These are phyloP conservation scores for Zaprionus camerounensis DNA, from an alignment of 1,140 invertebrate species.

Conservation along the genomic window DNA sequence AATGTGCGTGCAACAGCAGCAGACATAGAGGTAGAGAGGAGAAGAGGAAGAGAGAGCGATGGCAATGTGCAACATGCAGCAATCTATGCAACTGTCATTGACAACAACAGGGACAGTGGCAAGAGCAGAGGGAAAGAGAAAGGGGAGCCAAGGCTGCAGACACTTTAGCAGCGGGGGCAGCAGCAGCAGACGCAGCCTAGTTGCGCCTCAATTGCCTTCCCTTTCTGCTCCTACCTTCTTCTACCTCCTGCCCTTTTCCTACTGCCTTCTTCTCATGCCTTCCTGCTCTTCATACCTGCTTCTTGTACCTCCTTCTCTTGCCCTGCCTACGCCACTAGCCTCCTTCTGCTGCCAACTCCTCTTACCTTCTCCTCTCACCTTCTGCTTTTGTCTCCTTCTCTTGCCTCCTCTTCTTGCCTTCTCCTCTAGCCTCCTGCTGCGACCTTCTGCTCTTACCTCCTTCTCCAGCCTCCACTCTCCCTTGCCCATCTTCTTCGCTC, in stretches of 20 bases:
- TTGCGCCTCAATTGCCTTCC: neutral
- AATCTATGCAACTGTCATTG: conserved; percentile 53
- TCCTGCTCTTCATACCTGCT: neutral
- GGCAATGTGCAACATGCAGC: conserved; percentile 31
- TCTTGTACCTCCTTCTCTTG: conserved; percentile 1
- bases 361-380: too few species aligned
- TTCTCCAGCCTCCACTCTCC: neutral
- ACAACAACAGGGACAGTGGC: conserved; percentile 2
- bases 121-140: neutral
- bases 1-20: conserved; percentile 65
- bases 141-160: too few species aligned
- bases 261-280: neutral
- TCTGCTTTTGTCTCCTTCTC: too few species aligned
- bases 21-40: neutral
- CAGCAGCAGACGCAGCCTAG: neutral
- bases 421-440: neutral
- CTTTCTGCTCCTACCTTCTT: neutral
- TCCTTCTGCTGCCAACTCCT: neutral
- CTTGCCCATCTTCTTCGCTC: neutral
- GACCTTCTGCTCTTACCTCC: neutral
- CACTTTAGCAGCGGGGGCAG: too few species aligned
- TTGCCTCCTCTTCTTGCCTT: neutral
- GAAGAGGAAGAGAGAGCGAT: neutral
- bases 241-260: neutral
- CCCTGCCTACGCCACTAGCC: neutral